phyloP scores from a whole-genome alignment of 2,888 invertebrate genomes.

The Drosophila antonietae region DNA sequence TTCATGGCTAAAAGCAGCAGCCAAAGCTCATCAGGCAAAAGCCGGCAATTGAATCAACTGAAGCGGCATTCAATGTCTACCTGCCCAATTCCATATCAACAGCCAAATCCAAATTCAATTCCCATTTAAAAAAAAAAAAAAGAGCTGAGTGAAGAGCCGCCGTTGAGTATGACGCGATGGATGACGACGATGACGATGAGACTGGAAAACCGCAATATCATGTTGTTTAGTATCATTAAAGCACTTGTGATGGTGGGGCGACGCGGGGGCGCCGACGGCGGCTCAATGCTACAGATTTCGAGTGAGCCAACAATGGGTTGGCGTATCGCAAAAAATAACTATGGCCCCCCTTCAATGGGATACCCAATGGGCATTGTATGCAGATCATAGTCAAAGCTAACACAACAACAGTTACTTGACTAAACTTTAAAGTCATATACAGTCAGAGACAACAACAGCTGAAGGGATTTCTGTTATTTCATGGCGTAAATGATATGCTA shows the following conservation, averaged over 20 bases:
- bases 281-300: conserved; percentile 65
- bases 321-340: conserved; percentile 35
- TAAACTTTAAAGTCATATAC: conserved; percentile 8
- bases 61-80: conserved; percentile 67
- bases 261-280: background rate
- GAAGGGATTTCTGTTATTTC: conserved; percentile 40
- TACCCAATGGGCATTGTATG: conserved; percentile 68
- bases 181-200: conserved; percentile 35
- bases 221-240: conserved; percentile 72
- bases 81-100: conserved; percentile 53
- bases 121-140: conserved; percentile 40
- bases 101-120: conserved; percentile 30
- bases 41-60: conserved; percentile 59
- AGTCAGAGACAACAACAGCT: conserved; percentile 6
- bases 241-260: conserved; percentile 13
- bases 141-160: conserved; percentile 28
- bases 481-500: conserved; percentile 60
- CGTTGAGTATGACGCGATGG: conserved; percentile 26
- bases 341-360: conserved; percentile 17
- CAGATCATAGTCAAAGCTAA: conserved; percentile 51
- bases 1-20: conserved; percentile 66
- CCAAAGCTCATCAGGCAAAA: conserved; percentile 56
- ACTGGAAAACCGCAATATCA: conserved; percentile 64
- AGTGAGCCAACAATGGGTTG: conserved; percentile 60
- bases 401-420: conserved; percentile 43